Base-by-base conservation (phyloP, 2,888 invertebrate genomes). In the Hartigia nigra region DNA sequence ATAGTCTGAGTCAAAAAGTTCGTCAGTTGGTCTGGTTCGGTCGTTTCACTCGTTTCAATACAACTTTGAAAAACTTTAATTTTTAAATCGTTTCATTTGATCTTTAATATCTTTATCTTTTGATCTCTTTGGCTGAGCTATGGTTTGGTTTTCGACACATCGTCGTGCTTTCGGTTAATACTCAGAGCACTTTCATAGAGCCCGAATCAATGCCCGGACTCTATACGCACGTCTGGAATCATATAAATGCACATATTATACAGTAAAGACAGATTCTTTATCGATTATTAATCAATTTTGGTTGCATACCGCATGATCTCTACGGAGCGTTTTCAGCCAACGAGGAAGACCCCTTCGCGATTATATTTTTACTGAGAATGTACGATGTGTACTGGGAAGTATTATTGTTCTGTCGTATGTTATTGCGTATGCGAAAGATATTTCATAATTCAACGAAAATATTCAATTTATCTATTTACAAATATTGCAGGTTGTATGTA, bases 181-280 rank as follows among this genome's bases (percentile, higher is more conserved):
- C 69, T 79, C 87, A 87, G 89, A 89, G 88, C 89, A 87, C 87
- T 88, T 89, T 88, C 86, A 88, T 87, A 88, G 86, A 90, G 89
- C 89, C 88, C 90, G 88, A 89, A 88, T 88, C 84, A 87, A 88
- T 86, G 88, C 88, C 87, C 89, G 90, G 88, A 90, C 86, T 89
- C 88, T 90, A 90, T 89, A 88, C 88, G 89, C 88, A 88, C 86
- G 89, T 90, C 91, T 91, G 90, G 90, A 91, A 91, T 90, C 91
- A 91, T 91, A 91, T 91, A 91, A 91, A 91, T 90, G 88, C 88
- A 91, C 90, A 90, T 91, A 91, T 91, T 91, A 90, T 89, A 90
- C 89, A 88, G 86, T 90, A 91, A 90, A 88, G 83, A 86, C 84
- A 86, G 84, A 80, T 77, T 74, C 12, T 74, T 39, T 77, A 32